A percentile compares a stretch with the other conserved stretches of the same genome.
Evolutionary conservation across 1,140 invertebrate genomes (phyloP).

Genomic region (Pogonomyrmex californicus): DNA sequence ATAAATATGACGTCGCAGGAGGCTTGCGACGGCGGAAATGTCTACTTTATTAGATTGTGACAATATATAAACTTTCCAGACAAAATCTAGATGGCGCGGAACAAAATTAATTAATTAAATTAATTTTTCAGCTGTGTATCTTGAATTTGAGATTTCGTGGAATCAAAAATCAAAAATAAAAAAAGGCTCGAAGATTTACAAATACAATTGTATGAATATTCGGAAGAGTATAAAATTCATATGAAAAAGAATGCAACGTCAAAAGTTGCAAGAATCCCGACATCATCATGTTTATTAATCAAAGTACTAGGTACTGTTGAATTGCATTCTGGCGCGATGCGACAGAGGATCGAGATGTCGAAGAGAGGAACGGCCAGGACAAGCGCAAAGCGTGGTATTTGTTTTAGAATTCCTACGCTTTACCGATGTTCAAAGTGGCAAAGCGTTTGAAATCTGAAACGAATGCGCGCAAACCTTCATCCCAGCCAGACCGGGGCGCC

Average conservation of each 20-base stretch:
- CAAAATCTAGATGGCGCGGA: neutral
- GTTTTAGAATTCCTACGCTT: conserved; percentile 94
- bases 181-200: neutral
- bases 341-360: conserved; percentile 7
- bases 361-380: conserved; percentile 53
- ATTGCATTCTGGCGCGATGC: neutral
- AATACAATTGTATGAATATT: neutral
- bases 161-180: neutral
- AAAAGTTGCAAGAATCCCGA: neutral
- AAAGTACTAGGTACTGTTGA: conserved; percentile 17
- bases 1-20: conserved; percentile 34
- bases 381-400: conserved; percentile 83
- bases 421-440: conserved; percentile 90
- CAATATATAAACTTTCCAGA: conserved; percentile 27
- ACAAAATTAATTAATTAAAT: neutral
- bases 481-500: conserved; percentile 44
- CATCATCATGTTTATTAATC: neutral
- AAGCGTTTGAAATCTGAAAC: conserved; percentile 94
- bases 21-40: conserved; percentile 26
- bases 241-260: neutral
- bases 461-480: conserved; percentile 85
- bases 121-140: conserved; percentile 6
- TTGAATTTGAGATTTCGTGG: neutral
- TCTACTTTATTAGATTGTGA: conserved; percentile 49
- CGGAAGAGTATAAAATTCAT: neutral